A percentile compares a stretch with the other conserved stretches of the same genome.
These are phyloP conservation scores for Trissonchulus latispiculum DNA, from an alignment of 2,888 invertebrate genomes.

Conservation along the genomic window DNA sequence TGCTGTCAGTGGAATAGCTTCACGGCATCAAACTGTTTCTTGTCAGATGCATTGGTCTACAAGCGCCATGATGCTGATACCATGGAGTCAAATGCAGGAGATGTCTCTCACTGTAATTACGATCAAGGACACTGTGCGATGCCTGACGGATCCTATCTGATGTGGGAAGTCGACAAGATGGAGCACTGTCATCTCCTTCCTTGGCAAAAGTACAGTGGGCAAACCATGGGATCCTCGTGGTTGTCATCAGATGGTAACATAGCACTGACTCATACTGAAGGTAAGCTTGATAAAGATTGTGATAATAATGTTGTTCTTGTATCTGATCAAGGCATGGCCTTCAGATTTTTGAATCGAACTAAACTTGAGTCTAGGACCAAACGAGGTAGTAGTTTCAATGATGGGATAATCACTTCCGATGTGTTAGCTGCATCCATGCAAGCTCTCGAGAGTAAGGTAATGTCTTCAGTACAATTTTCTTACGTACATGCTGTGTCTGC, in stretches of 20 bases:
- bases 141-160: not conserved
- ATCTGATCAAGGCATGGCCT: not conserved
- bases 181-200: not conserved
- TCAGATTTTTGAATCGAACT: not conserved
- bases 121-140: not conserved
- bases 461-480: not conserved
- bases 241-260: not conserved
- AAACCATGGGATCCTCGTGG: not conserved
- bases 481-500: not conserved
- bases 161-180: not conserved
- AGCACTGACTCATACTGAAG: not conserved
- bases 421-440: conserved; percentile 10
- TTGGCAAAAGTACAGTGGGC: not conserved
- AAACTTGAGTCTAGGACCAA: too few relatives aligned
- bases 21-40: not conserved
- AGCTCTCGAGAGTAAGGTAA: conserved; percentile 3
- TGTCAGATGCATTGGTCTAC: not conserved
- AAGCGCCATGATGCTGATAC: not conserved
- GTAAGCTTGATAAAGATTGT: not conserved
- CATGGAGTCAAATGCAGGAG: not conserved
- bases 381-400: too few relatives aligned
- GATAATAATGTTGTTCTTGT: not conserved
- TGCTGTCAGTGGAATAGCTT: conserved; percentile 5
- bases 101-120: conserved; percentile 7
- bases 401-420: conserved; percentile 8